A percentile compares a stretch with the other conserved stretches of the same genome.
Evolutionary conservation across 2,797 vertebrate species (phyloP).

Genomic region (Acanthopagrus latus): DNA sequence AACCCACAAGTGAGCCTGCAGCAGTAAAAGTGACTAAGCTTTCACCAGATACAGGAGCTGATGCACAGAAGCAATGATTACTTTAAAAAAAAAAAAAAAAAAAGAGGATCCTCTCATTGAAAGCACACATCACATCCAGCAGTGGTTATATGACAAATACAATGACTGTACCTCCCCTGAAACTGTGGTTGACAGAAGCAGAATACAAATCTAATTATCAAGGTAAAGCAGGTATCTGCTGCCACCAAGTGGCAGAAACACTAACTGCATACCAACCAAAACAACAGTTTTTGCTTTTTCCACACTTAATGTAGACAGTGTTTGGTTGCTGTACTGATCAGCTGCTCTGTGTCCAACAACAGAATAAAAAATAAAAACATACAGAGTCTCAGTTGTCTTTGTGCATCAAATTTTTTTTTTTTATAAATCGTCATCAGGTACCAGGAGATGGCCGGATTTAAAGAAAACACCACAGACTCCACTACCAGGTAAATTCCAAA

Average conservation of each 20-base stretch:
- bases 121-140: background rate
- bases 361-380: background rate
- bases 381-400: background rate
- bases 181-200: conserved; percentile 35
- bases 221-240: conserved; percentile 58
- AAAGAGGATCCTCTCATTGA: background rate
- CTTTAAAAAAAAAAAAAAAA: no score
- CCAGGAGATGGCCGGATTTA: background rate
- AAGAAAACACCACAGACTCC: conserved; percentile 11
- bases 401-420: background rate
- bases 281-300: background rate
- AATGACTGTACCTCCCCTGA: conserved; percentile 26
- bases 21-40: conserved; percentile 32
- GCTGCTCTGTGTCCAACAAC: background rate
- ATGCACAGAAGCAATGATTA: background rate
- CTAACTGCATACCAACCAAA: background rate
- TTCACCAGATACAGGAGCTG: background rate
- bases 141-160: conserved; percentile 26
- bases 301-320: conserved; percentile 7
- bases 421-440: background rate
- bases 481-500: conserved; percentile 80
- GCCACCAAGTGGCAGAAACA: conserved; percentile 74
- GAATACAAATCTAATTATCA: background rate
- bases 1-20: conserved; percentile 8
- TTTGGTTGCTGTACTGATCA: background rate